phyloP scores from a whole-genome alignment of 2,113 vertebrate species.

The Atractosteus spatula region DNA sequence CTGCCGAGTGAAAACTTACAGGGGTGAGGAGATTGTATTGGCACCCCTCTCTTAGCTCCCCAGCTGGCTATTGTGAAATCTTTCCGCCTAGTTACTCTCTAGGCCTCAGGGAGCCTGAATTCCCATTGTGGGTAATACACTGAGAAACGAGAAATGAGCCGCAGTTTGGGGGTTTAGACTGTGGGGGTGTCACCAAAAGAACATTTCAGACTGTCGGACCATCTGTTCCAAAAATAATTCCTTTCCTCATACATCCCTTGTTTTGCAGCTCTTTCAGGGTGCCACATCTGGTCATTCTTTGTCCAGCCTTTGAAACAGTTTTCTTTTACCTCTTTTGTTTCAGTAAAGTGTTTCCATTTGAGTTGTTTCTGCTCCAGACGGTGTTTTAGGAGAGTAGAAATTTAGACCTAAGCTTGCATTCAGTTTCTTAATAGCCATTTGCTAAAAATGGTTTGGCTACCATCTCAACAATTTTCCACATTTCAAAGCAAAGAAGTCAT shows the following conservation, averaged over 20 bases:
- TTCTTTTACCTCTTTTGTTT: background rate
- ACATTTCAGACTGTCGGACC: conserved; percentile 41
- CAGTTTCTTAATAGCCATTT: too few species aligned
- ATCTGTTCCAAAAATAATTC: conserved; percentile 62
- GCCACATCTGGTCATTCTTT: conserved; percentile 11
- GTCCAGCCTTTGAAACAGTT: background rate
- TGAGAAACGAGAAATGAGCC: conserved; percentile 31
- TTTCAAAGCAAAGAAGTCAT: too few species aligned
- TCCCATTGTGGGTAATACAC: conserved; percentile 51
- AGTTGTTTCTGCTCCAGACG: conserved; percentile 28
- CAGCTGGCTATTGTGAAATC: conserved; percentile 63
- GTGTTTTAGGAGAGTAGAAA: too few species aligned
- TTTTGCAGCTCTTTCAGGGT: background rate
- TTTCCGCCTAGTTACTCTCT: conserved; percentile 62
- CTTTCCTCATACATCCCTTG: conserved; percentile 23
- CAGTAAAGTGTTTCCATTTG: background rate
- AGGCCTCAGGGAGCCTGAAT: conserved; percentile 42
- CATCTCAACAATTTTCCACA: too few species aligned
- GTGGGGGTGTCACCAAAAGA: conserved; percentile 25
- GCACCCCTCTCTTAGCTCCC: conserved; percentile 14
- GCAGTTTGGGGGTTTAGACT: conserved; percentile 24
- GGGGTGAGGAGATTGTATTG: too few species aligned
- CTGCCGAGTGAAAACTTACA: too few species aligned
- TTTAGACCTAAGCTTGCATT: too few species aligned
- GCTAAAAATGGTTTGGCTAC: too few species aligned